These are phyloP conservation scores for Elachura formosa DNA, from an alignment of 2,113 vertebrate genomes.

Conservation along the genomic window DNA sequence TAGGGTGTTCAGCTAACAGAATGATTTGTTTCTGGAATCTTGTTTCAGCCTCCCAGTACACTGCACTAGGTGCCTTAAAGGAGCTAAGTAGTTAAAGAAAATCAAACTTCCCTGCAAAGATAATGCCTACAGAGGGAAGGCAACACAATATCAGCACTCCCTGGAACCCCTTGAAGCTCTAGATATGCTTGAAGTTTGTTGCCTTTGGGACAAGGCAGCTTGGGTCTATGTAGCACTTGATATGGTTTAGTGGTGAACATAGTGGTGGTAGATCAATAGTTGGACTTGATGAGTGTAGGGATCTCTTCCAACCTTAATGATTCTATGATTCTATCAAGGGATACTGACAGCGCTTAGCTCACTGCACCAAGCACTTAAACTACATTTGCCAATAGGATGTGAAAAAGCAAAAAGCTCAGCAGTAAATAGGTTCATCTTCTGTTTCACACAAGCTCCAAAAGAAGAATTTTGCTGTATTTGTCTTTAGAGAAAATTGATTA, in stretches of 20 bases:
- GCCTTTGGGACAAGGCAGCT: not conserved
- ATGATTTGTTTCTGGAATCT: not conserved
- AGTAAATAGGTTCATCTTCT: not conserved
- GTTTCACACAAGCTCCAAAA: not conserved
- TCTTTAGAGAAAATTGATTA: not conserved
- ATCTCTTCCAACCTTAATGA: not conserved
- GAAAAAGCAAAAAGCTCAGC: not conserved
- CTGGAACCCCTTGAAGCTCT: not conserved
- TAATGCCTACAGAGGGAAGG: not conserved
- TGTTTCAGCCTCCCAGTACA: not conserved
- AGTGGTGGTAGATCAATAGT: not conserved
- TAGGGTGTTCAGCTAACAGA: not conserved
- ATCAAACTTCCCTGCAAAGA: not conserved
- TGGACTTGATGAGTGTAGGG: not conserved
- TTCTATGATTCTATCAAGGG: not conserved
- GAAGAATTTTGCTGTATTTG: not conserved
- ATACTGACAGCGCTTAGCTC: not conserved
- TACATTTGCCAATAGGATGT: not conserved
- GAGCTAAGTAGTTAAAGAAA: not conserved
- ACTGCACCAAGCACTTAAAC: not conserved
- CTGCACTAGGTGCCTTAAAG: not conserved
- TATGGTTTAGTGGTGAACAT: not conserved
- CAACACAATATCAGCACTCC: not conserved
- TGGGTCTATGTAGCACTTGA: not conserved
- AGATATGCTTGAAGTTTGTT: not conserved